Base-by-base conservation (phyloP, 2,113 vertebrate genomes). In the Lasiurus cinereus region DNA sequence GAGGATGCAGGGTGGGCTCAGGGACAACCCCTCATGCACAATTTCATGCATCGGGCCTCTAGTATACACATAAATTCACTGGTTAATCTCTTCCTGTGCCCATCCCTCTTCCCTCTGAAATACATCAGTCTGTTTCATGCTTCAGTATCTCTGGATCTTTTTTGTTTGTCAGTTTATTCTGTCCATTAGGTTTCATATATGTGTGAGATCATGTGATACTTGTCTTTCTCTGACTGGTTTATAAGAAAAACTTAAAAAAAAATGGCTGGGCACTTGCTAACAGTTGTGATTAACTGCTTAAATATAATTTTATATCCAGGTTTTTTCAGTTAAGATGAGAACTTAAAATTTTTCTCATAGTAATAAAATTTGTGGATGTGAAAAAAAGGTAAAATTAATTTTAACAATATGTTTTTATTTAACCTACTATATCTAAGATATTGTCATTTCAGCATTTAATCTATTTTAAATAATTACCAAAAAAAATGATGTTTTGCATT, bases 351-450 rank as follows among this genome's bases (percentile, higher is more conserved):
- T 94, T 15, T 80, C 39, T 76, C 62, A 83, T 54, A 27, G 43
- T 83, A 54, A 33, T 33, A 72, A 80, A 84, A 50, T 27, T 6
- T 87, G n/a, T 66, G 31, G 21, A 29, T 74, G 29, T 80, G 62
- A 36, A 5, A n/a, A 46, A 66, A 13, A 6, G 43, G 33, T 33
- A 21, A 70, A 83, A 90, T 70, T 74, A 15, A 90, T 50, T 87
- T 29, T 36, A 94, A 66, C 19, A 52, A 22, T 29, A 29, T 19
- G 29, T 88, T 77, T 95, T 83, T 62, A 67, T 78, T 91, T 91
- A 83, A 62, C 48, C 24, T 33, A 83, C 80, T 66, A 19, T 70
- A 82, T 31, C 73, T 69, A 76, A 91, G 43, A 66, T 66, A 86
- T 18, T 89, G 36, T 79, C 36, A 59, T 74, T 50, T 85, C 33